Conservation (phyloP, 2,888 invertebrate species). For the Dicranocentrus wangi region DNA sequence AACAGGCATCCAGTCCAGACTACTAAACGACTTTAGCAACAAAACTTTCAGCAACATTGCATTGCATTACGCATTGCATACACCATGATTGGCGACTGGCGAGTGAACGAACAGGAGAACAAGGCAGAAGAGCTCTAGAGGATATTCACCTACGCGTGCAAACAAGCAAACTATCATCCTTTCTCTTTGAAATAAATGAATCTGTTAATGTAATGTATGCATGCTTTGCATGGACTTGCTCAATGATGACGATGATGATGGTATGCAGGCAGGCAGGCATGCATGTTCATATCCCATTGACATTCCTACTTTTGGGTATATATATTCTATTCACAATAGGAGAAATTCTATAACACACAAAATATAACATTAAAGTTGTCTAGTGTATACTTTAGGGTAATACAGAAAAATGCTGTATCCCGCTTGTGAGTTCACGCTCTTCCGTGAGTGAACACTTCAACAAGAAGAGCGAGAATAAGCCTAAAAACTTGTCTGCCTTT, state of each 20-base stretch:
- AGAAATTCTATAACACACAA: slow-evolving; percentile 1
- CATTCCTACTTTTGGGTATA: slow-evolving; percentile 54
- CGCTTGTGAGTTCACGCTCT: slow-evolving; percentile 23
- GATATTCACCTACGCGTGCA: slow-evolving; percentile 69
- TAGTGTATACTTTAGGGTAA: too few relatives aligned
- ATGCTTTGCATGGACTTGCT: slow-evolving; percentile 32
- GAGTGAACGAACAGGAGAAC: slow-evolving; percentile 1
- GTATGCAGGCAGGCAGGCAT: slow-evolving; percentile 21
- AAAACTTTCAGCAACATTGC: slow-evolving; percentile 35
- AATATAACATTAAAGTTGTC: too few relatives aligned
- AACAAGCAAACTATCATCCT: slow-evolving; percentile 49
- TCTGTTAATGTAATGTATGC: slow-evolving; percentile 17
- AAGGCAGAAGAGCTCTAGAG: slow-evolving; percentile 50
- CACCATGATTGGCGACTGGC: slow-evolving; percentile 32
- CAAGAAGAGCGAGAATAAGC: not conserved
- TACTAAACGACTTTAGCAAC: slow-evolving; percentile 17
- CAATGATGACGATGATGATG: slow-evolving; percentile 1
- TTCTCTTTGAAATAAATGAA: slow-evolving; percentile 43
- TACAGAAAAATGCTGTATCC: slow-evolving; percentile 15
- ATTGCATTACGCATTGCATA: slow-evolving; percentile 19
- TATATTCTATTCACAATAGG: slow-evolving; percentile 34
- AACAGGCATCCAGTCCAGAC: slow-evolving; percentile 45
- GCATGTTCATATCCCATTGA: slow-evolving; percentile 57
- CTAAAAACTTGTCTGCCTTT: slow-evolving; percentile 20
- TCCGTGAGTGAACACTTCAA: slow-evolving; percentile 29